Evolutionary conservation across 1,140 invertebrate species (phyloP), one percentile per base, ranked within the genome.

Genomic region (Drosophila orena): DNA sequence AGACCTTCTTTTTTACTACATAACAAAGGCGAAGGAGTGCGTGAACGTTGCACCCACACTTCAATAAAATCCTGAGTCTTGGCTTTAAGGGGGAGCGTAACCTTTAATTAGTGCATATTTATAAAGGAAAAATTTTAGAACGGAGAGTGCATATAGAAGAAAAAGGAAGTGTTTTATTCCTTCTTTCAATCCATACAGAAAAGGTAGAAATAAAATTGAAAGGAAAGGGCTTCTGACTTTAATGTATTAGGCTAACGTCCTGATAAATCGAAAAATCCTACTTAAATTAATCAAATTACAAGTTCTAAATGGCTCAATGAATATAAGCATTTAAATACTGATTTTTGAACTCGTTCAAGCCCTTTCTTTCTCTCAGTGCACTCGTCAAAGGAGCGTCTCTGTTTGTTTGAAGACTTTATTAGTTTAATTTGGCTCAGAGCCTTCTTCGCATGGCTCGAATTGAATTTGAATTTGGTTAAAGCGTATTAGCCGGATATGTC

Each of bases 321-420:
- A 22, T 35, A 40, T 5, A n/a, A 4, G 4, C 14, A n/a, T 2
- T 14, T 5, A 40, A 40, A n/a, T 6, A n/a, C 14, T 15, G 37
- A 14, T 42, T 42, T 42, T 2, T 17, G 2, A 15, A 17, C 6
- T 17, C 7, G 0, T 17, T 15, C 0, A 40, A 15, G 0, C n/a
- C n/a, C 38, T 7, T 15, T 1, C 20, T 1, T 27, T 61, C 57
- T 58, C n/a, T 14, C 17, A 59, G 59, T 62, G 59, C 11, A 15
- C 17, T 54, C 15, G 12, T 1, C 15, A 3, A 37, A 7, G 34
- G 30, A 27, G 11, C 34, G 11, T 20, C 66, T 47, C 38, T 47
- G 50, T 70, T 68, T 27, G n/a, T 53, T 54, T 69, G 34, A 69
- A 46, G 30, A 66, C 42, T 70, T 70, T 70, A 70, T 70, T 70